A percentile compares a stretch with the other conserved stretches of the same genome.
phyloP scores from a whole-genome alignment of 1,140 invertebrate genomes.

The Zophobas morio region DNA sequence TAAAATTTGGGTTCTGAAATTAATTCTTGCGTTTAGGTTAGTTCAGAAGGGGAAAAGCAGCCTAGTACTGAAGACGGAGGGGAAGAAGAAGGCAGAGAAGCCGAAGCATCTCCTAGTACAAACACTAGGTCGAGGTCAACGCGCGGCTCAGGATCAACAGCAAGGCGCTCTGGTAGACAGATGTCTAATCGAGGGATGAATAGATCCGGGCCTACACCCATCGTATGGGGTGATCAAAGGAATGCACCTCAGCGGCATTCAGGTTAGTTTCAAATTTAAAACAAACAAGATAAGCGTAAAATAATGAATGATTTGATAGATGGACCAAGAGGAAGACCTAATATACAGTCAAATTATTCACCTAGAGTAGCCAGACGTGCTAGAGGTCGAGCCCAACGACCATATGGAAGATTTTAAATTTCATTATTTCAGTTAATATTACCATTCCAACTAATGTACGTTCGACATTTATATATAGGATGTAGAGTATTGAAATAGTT shows the following conservation, averaged over 20 bases:
- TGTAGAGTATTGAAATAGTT: slow-evolving; percentile 18
- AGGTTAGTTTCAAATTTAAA: slow-evolving; percentile 30
- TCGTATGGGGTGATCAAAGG: slow-evolving; percentile 56
- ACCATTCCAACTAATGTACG: slow-evolving; percentile 43
- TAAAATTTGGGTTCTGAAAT: not conserved
- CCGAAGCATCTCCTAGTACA: slow-evolving; percentile 76
- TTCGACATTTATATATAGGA: slow-evolving; percentile 20
- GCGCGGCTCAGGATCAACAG: slow-evolving; percentile 47
- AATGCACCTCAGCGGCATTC: slow-evolving; percentile 39
- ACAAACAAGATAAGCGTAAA: slow-evolving; percentile 1
- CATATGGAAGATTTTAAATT: slow-evolving; percentile 51
- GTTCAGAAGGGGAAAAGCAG: slow-evolving; percentile 75
- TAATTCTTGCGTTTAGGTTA: slow-evolving; percentile 64
- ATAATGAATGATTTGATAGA: slow-evolving; percentile 43
- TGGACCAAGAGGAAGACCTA: slow-evolving; percentile 49
- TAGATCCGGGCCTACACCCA: slow-evolving; percentile 54
- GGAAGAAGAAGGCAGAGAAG: slow-evolving; percentile 79
- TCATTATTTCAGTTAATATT: slow-evolving; percentile 27
- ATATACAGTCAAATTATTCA: slow-evolving; percentile 49
- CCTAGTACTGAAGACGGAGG: slow-evolving; percentile 69
- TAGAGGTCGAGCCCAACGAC: slow-evolving; percentile 54
- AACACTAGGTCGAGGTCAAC: slow-evolving; percentile 66
- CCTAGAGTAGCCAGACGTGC: slow-evolving; percentile 54
- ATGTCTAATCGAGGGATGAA: slow-evolving; percentile 30
- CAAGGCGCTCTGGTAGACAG: slow-evolving; percentile 55